phyloP scores from a whole-genome alignment of 2,797 vertebrate species.

The Onychomys arenicola region DNA sequence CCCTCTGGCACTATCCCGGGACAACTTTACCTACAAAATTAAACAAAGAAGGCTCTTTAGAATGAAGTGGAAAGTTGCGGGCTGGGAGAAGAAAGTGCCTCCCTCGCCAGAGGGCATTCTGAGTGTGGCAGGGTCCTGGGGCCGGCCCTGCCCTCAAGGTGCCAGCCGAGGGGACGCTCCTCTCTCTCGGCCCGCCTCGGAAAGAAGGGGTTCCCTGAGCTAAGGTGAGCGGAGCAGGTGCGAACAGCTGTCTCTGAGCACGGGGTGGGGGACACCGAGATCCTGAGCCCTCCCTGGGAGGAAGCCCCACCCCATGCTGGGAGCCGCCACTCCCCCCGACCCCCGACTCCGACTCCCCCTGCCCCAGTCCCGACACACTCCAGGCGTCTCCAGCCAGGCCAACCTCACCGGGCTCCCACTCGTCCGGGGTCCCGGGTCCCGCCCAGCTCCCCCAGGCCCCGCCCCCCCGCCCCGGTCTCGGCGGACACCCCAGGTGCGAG shows the following conservation, averaged over 20 bases:
- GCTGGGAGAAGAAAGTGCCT: conserved; percentile 52
- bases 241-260: neutral
- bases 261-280: neutral
- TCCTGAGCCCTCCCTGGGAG: neutral
- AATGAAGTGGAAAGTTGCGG: conserved; percentile 70
- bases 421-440: conserved; percentile 30
- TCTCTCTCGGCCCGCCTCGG: neutral
- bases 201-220: neutral
- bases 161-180: neutral
- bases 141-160: conserved; percentile 20
- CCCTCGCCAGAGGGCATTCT: neutral
- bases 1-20: neutral
- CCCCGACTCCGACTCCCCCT: neutral
- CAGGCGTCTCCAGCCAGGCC: neutral
- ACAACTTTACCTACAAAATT: conserved; percentile 53
- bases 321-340: neutral
- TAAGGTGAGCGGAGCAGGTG: neutral
- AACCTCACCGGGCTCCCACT: neutral
- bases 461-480: conserved; percentile 37
- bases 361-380: neutral
- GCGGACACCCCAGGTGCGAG: conserved; percentile 63
- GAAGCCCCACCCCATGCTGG: conserved; percentile 48
- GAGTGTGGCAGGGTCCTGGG: neutral
- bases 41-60: conserved; percentile 69
- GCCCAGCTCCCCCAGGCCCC: conserved; percentile 58